Conservation (phyloP, 2,888 invertebrate species). For the Scaptomyza caliginosa region DNA sequence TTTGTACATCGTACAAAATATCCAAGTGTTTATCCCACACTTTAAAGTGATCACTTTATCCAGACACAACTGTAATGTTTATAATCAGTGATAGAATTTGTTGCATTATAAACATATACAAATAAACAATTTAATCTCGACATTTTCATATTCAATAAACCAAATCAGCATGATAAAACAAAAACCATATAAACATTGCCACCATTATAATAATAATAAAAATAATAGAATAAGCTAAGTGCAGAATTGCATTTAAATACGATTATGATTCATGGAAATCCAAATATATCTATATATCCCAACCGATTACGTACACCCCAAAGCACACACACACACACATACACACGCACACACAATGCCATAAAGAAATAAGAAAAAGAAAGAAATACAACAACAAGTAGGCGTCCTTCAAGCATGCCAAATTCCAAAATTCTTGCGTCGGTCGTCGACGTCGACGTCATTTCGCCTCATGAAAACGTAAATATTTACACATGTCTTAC, state of each 20-base stretch:
- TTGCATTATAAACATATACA: not conserved
- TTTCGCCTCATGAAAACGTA: conserved; percentile 56
- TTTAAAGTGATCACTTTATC: too few species aligned
- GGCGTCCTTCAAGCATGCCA: conserved; percentile 76
- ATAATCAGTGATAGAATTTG: not conserved
- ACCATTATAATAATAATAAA: too few species aligned
- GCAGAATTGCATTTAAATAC: conserved; percentile 12
- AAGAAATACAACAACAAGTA: conserved; percentile 46
- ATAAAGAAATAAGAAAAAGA: conserved; percentile 4
- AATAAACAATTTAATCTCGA: not conserved
- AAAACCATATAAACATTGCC: not conserved
- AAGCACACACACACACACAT: not conserved
- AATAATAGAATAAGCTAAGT: conserved; percentile 13
- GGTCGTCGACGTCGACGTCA: conserved; percentile 78
- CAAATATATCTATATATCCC: conserved; percentile 14
- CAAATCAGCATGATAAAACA: conserved; percentile 18
- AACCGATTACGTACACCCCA: conserved; percentile 33
- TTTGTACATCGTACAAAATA: too few species aligned
- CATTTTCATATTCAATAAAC: conserved; percentile 3
- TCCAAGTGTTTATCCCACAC: too few species aligned
- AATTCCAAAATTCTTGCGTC: conserved; percentile 79
- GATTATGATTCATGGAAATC: conserved; percentile 44
- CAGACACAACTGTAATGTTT: not conserved
- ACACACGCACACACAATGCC: conserved; percentile 8
- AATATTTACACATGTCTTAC: conserved; percentile 77